Conservation (phyloP, 2,888 invertebrate genomes). For the Carabus problematicus region DNA sequence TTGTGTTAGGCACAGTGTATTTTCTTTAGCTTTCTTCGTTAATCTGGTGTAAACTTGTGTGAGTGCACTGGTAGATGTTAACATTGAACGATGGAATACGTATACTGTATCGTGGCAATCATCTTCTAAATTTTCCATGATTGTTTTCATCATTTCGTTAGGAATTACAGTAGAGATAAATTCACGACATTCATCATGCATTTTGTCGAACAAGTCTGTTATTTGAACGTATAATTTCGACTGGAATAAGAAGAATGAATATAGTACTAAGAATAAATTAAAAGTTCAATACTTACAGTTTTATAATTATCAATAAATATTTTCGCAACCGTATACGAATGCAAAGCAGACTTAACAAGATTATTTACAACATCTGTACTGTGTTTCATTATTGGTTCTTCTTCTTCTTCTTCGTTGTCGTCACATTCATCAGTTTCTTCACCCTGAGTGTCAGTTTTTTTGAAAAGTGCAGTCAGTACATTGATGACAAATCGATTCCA, state of each 20-base stretch:
- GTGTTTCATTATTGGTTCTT: constrained; percentile 47
- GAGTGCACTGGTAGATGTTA: constrained; percentile 7
- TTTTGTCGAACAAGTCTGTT: constrained; percentile 29
- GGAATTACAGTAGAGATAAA: constrained; percentile 49
- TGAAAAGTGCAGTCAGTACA: constrained; percentile 47
- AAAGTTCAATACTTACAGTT: constrained; percentile 53
- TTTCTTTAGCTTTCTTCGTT: constrained; percentile 38
- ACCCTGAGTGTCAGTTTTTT: constrained; percentile 46
- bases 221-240: constrained; percentile 54
- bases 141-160: constrained; percentile 46
- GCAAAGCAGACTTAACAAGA: constrained; percentile 54
- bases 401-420: constrained; percentile 43
- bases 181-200: constrained; percentile 51
- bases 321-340: constrained; percentile 55
- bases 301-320: constrained; percentile 58
- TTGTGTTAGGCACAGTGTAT: constrained; percentile 52
- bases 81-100: constrained; percentile 46
- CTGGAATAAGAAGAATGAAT: constrained; percentile 51
- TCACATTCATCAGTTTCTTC: constrained; percentile 49
- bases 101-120: constrained; percentile 47
- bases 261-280: background rate
- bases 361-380: constrained; percentile 51
- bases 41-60: constrained; percentile 32
- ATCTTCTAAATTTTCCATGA: constrained; percentile 46
- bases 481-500: constrained; percentile 52